phyloP scores from a whole-genome alignment of 2,113 vertebrate genomes.

The Phoxinus phoxinus region DNA sequence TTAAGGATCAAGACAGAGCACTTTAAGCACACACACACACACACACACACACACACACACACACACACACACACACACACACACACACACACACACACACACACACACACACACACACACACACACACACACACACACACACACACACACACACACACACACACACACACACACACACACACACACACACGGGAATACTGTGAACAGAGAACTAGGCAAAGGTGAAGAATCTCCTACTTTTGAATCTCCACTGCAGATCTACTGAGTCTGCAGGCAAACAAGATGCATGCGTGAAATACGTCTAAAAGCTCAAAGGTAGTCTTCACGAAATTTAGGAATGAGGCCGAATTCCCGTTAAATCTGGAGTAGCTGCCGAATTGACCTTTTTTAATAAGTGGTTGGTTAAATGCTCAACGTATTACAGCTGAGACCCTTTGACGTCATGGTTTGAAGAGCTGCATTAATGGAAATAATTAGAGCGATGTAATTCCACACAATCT shows the following conservation, averaged over 20 bases:
- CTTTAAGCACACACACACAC: constrained; percentile 25
- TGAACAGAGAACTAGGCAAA: neutral
- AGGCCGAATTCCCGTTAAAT: neutral
- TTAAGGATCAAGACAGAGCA: neutral
- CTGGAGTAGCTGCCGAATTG: neutral
- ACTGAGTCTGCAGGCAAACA: neutral
- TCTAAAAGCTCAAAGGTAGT: neutral
- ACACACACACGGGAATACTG: neutral
- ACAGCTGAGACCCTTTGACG: constrained; percentile 9
- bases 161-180: too few relatives aligned
- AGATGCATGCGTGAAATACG: neutral
- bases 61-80: neutral
- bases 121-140: too few relatives aligned
- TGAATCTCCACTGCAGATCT: too few relatives aligned
- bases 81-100: neutral
- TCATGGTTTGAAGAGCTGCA: neutral
- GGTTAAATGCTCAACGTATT: constrained; percentile 10
- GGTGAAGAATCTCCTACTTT: neutral
- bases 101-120: too few relatives aligned
- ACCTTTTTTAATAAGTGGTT: neutral
- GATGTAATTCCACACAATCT: neutral
- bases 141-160: too few relatives aligned
- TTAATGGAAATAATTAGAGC: neutral
- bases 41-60: neutral
- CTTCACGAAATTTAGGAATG: neutral